Conservation (phyloP, 1,140 invertebrate species). For the Cydia fagiglandana region DNA sequence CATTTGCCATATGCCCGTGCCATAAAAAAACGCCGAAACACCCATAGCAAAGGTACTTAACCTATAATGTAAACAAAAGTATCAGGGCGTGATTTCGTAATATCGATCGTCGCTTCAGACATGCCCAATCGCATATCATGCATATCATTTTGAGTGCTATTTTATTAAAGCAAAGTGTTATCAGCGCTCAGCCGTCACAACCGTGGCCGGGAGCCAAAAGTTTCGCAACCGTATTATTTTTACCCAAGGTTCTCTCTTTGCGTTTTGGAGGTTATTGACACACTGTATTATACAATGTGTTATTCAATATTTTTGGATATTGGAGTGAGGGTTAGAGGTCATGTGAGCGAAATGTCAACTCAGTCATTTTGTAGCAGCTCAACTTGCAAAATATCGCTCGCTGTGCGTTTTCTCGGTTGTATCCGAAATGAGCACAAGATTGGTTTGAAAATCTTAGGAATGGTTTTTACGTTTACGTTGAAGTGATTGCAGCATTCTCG, state of each 20-base stretch:
- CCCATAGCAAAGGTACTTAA: conserved; percentile 8
- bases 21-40: conserved; percentile 9
- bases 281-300: conserved; percentile 60
- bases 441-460: no score
- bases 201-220: conserved; percentile 65
- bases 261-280: conserved; percentile 76
- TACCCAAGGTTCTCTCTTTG: conserved; percentile 71
- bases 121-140: background rate
- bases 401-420: background rate
- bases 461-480: no score
- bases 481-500: no score
- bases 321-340: background rate
- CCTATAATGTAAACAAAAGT: conserved; percentile 8
- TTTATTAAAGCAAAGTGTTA: conserved; percentile 42
- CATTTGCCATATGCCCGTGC: background rate
- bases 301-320: conserved; percentile 49
- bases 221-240: conserved; percentile 71
- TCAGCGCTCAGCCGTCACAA: conserved; percentile 48
- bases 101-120: background rate
- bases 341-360: background rate
- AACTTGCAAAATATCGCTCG: background rate
- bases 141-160: conserved; percentile 8
- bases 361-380: background rate
- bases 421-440: background rate
- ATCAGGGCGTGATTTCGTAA: background rate